phyloP scores from a whole-genome alignment of 2,113 vertebrate species.

The Euleptes europaea region DNA sequence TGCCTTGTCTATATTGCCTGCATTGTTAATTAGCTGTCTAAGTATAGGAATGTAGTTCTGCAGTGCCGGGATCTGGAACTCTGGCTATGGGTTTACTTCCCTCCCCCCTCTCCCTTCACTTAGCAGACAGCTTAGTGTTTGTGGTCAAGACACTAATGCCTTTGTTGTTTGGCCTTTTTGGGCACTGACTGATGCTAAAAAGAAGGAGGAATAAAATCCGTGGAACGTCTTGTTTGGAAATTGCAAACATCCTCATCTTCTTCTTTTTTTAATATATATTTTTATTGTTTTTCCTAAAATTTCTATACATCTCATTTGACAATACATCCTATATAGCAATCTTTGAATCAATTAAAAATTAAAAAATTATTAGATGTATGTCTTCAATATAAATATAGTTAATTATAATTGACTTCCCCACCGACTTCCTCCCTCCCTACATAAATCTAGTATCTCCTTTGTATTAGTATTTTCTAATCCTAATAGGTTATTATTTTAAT shows the following conservation, averaged over 20 bases:
- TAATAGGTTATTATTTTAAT: too few species aligned
- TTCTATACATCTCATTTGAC: too few species aligned
- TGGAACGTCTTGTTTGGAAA: not conserved
- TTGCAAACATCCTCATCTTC: not conserved
- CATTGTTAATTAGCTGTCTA: not conserved
- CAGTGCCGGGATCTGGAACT: not conserved
- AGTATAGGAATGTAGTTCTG: not conserved
- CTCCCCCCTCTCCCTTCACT: not conserved
- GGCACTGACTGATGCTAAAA: not conserved
- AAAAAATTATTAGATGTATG: too few species aligned
- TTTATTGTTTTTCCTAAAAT: too few species aligned
- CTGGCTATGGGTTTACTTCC: fast-evolving
- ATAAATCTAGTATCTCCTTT: too few species aligned
- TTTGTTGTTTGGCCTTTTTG: slow-evolving; percentile 22
- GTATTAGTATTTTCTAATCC: too few species aligned
- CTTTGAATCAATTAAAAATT: too few species aligned
- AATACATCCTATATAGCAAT: too few species aligned
- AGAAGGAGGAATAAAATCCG: not conserved
- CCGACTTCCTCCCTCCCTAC: too few species aligned
- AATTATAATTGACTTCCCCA: too few species aligned
- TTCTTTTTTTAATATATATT: too few species aligned
- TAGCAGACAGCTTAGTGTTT: slow-evolving; percentile 24
- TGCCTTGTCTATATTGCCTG: not conserved
- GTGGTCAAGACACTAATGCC: not conserved
- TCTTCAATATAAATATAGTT: too few species aligned